Conservation (phyloP, 2,113 vertebrate species). For the Rhabdomys dilectus region DNA sequence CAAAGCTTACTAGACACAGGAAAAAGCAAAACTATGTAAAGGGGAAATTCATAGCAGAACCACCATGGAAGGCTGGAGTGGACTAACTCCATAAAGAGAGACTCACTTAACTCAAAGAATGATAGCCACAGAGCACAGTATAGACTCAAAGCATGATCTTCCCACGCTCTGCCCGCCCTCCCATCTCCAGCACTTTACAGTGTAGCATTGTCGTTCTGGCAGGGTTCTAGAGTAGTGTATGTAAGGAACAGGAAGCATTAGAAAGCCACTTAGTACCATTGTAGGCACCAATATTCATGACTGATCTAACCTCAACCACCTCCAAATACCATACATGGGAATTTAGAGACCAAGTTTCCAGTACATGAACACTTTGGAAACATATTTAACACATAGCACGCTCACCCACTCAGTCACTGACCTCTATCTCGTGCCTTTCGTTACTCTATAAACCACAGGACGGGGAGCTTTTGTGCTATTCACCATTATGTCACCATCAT, state of each 20-base stretch:
- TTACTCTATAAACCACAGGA: not conserved
- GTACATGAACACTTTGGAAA: not conserved
- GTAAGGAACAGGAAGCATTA: not conserved
- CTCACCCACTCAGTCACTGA: not conserved
- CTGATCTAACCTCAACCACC: not conserved
- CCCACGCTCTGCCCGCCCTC: not conserved
- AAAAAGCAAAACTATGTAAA: not conserved
- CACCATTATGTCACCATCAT: not conserved
- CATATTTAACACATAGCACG: not conserved
- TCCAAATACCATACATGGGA: not conserved
- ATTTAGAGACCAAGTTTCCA: not conserved
- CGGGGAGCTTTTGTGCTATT: not conserved
- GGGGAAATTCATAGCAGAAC: not conserved
- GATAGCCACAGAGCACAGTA: not conserved
- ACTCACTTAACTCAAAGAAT: not conserved
- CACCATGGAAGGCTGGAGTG: not conserved
- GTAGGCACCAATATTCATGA: not conserved
- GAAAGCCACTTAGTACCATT: not conserved
- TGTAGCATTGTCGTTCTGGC: not conserved
- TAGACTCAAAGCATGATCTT: not conserved
- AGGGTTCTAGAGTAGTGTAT: not conserved
- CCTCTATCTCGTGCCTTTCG: not conserved
- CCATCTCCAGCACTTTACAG: no score
- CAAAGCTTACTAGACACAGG: not conserved
- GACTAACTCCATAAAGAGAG: not conserved